Base-by-base conservation (phyloP, 64 coral and sea anemone genomes). In the Stichodactyla helianthus region DNA sequence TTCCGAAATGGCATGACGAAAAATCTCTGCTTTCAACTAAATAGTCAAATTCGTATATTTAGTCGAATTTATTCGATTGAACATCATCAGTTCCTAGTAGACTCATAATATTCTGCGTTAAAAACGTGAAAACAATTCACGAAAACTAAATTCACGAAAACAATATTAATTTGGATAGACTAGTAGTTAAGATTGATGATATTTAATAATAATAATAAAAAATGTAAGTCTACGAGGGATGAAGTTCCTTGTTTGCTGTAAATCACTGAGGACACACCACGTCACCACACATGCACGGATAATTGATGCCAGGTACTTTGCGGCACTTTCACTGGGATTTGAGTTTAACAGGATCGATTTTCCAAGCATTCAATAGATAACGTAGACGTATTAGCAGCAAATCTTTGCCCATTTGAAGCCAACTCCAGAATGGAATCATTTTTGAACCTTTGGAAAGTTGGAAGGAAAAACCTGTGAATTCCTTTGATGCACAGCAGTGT, bases 341-440 rank as follows among this genome's bases (percentile, higher is more conserved):
- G 2, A 96, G 53, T 70, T 93, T 96, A 53, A 96, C 70, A 51
- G 94, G 80, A 26, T 91, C 79, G 35, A 99, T 92, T 81, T 77
- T 99, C 97, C 97, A 99, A 26, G 93, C 97, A 27, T 91, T 90
- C 4, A 95, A 81, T 17, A 95, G n/a, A 85, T 99, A 99, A 44
- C 93, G 85, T 25, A 99, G 71, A 14, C 93, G 82, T 6, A 99
- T 99, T 19, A 99, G 35, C 35, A 99, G 82, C 13, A 99, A 55
- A 67, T 99, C 97, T 87, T 88, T 94, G 11, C 93, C 97, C 97
- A 99, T 99, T 67, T 99, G 97, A 19, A 98, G 50, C 95, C 95
- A 98, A 55, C 95, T 98, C 92, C 86, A 98, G 8, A 98, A 56
- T 10, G 95, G 95, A 54, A 94, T 82, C 92, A 98, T 98, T 89